Percentiles rank a stretch among this genome's conserved stretches.
These are phyloP conservation scores for human (Homo sapiens) DNA, from an alignment of 2,113 vertebrate species.

Conservation along the genomic window DNA sequence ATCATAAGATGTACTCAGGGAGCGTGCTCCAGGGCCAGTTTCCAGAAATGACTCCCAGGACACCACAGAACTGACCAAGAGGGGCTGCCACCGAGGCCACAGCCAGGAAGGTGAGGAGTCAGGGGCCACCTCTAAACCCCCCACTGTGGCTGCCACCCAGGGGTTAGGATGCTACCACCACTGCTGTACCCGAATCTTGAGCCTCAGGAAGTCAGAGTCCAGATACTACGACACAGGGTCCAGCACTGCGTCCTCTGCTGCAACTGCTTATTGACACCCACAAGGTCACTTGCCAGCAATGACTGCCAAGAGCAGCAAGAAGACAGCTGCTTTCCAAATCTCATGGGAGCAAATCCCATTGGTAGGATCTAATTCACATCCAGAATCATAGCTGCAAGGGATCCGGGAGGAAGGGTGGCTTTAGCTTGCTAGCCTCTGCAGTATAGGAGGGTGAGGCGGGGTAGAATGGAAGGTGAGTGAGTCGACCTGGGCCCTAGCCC, in stretches of 20 bases:
- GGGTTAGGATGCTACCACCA: too few relatives aligned
- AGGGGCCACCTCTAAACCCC: too few relatives aligned
- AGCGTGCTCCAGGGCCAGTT: too few relatives aligned
- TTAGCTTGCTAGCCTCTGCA: neutral
- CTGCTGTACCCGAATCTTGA: neutral
- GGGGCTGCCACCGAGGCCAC: neutral
- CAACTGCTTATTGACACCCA: rapidly evolving
- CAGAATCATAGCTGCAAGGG: neutral
- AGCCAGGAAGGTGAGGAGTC: neutral
- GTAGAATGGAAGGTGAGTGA: neutral
- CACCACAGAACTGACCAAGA: neutral
- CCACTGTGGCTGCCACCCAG: neutral
- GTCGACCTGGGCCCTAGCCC: neutral
- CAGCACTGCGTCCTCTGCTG: neutral
- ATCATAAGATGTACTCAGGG: neutral
- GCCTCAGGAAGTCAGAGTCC: neutral
- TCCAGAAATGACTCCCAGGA: neutral
- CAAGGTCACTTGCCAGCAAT: neutral
- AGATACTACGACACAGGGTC: neutral
- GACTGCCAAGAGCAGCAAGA: neutral
- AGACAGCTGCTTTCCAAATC: neutral
- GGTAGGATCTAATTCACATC: neutral
- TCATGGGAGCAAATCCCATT: neutral
- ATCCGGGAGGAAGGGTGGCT: neutral
- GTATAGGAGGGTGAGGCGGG: neutral